A percentile compares a stretch with the other conserved stretches of the same genome.
These are phyloP conservation scores for Channallabes apus DNA, from an alignment of 2,797 vertebrate species.

Conservation along the genomic window DNA sequence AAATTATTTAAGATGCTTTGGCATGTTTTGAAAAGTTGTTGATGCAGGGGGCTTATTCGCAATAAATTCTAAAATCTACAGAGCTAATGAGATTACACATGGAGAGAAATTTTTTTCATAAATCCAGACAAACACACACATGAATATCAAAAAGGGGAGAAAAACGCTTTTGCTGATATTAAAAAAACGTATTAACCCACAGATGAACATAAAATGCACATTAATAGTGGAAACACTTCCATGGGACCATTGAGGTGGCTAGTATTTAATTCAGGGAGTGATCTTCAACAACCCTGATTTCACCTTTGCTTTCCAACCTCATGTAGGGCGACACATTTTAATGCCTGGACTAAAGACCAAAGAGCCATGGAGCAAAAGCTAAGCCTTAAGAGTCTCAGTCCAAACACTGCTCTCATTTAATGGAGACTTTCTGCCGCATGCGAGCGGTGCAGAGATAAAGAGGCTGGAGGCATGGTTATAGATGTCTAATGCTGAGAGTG, in stretches of 20 bases:
- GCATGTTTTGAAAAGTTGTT: conserved; percentile 49
- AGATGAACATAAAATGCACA: not conserved
- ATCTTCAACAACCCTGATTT: conserved; percentile 23
- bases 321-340: not conserved
- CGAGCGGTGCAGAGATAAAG: conserved; percentile 46
- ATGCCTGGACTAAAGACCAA: not conserved
- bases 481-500: conserved; percentile 30
- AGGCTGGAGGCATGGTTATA: conserved; percentile 30
- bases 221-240: conserved; percentile 1
- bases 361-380: conserved; percentile 31
- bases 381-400: conserved; percentile 7
- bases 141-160: not conserved
- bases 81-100: conserved; percentile 44
- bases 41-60: conserved; percentile 18
- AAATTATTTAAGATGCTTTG: conserved; percentile 45
- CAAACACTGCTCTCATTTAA: conserved; percentile 29
- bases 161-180: conserved; percentile 3
- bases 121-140: conserved; percentile 10
- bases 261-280: conserved; percentile 30
- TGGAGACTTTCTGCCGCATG: conserved; percentile 47
- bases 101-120: conserved; percentile 13
- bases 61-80: conserved; percentile 30
- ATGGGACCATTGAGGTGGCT: not conserved
- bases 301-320: conserved; percentile 10
- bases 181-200: not conserved